phyloP scores from a whole-genome alignment of 2,113 vertebrate species.

The Vulpes vulpes region DNA sequence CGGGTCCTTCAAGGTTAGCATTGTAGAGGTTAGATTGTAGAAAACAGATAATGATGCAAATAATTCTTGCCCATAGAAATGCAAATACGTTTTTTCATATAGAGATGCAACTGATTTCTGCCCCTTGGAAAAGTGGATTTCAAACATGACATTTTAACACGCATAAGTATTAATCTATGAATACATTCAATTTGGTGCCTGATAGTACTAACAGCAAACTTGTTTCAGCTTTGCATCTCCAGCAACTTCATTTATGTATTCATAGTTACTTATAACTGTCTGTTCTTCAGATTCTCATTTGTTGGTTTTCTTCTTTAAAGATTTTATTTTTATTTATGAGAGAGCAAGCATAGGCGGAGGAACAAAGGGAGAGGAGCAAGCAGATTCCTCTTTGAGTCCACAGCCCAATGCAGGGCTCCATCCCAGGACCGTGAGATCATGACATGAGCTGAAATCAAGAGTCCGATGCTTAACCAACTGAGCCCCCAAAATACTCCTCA shows the following conservation, averaged over 20 bases:
- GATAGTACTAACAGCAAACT: neutral
- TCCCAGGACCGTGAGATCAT: neutral
- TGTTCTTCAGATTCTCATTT: neutral
- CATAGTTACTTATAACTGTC: neutral
- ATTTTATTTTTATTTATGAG: neutral
- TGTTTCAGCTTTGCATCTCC: neutral
- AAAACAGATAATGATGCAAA: neutral
- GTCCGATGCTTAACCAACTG: neutral
- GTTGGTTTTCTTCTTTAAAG: neutral
- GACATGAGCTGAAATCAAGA: neutral
- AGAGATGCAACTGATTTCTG: neutral
- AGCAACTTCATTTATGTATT: neutral
- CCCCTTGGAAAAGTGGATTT: slow-evolving; percentile 9
- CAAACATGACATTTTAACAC: neutral
- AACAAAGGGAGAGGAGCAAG: neutral
- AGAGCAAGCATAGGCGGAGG: neutral
- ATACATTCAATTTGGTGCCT: neutral
- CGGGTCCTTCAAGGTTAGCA: neutral
- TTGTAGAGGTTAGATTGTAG: neutral
- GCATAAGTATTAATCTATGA: neutral
- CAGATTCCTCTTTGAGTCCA: neutral
- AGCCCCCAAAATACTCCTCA: neutral
- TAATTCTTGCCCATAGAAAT: neutral
- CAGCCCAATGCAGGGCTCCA: neutral
- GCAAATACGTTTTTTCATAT: neutral